Evolutionary conservation across 64 coral and sea anemone genomes (phyloP), one percentile per base, ranked within the genome.

Genomic region (Montipora capricornis): DNA sequence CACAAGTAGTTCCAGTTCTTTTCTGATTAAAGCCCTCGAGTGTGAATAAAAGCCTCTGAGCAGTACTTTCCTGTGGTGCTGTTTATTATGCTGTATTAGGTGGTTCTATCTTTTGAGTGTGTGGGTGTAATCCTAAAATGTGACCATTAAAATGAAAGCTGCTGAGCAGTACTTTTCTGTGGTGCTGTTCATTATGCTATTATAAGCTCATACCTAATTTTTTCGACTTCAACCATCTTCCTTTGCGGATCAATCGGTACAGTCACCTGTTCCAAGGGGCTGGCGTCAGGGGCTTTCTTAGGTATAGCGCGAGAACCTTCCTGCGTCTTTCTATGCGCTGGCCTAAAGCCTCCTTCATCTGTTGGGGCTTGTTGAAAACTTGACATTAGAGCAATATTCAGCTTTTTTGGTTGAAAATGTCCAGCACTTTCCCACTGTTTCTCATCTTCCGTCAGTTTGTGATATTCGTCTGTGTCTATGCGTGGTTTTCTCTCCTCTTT

Each of bases 351-450:
- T 71, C 5, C 82, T 1, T 29, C 62, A 73, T 86, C 19, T 6
- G 12, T 22, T 0, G 80, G 53, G 9, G 64, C 46, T 86, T 86
- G 82, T 69, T 69, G 82, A 73, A 86, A 86, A 29, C 45, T 47
- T 17, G 82, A 19, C 62, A 84, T 68, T 4, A 84, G 82, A 4
- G 82, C 6, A 51, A 47, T 48, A 50, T 86, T 86, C n/a, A 86
- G 66, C 82, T 86, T 86, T 73, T 86, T 86, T 14, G 82, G 82
- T 20, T 86, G 82, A 44, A 86, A 86, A 71, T 86, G 62, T 0
- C 82, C 82, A 10, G 82, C 66, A 22, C 8, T 48, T 71, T 86
- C 82, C 82, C 82, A 86, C 8, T 86, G 62, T 47, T 70, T 86
- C 45, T 86, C 82, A 20, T 86, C 82, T 13, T 86, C 17, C 6